These are phyloP conservation scores for Coenonympha arcania DNA, from an alignment of 2,888 invertebrate genomes.

Conservation along the genomic window DNA sequence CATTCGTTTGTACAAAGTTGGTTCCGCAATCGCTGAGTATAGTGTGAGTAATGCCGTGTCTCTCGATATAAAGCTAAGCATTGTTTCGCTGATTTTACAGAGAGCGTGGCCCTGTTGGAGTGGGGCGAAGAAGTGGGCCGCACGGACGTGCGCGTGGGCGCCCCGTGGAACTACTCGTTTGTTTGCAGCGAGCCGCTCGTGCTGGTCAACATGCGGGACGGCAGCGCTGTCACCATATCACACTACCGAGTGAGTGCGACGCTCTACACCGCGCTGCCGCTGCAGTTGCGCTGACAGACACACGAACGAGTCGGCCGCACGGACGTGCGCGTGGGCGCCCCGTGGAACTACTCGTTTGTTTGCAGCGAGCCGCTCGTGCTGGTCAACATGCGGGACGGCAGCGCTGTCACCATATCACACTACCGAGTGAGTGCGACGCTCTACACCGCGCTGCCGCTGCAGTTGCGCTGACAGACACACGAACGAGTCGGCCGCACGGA, in stretches of 20 bases:
- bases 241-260: slow-evolving; percentile 42
- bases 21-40: too few relatives aligned
- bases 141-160: slow-evolving; percentile 37
- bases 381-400: slow-evolving; percentile 44
- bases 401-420: slow-evolving; percentile 42
- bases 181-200: slow-evolving; percentile 47
- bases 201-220: slow-evolving; percentile 44
- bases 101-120: slow-evolving; percentile 42
- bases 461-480: too few relatives aligned
- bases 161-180: slow-evolving; percentile 47
- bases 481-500: slow-evolving; percentile 48
- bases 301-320: slow-evolving; percentile 50
- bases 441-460: too few relatives aligned
- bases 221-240: slow-evolving; percentile 45
- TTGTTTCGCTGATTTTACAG: too few relatives aligned
- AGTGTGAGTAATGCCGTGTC: too few relatives aligned
- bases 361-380: slow-evolving; percentile 48
- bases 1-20: too few relatives aligned
- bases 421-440: slow-evolving; percentile 52
- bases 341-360: slow-evolving; percentile 45
- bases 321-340: slow-evolving; percentile 36
- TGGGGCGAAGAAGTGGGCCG: slow-evolving; percentile 52
- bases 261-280: slow-evolving; percentile 35
- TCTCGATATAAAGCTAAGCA: too few relatives aligned
- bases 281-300: slow-evolving; percentile 51